These are phyloP conservation scores for Ophthalmolycus amberensis DNA, from an alignment of 2,113 vertebrate genomes.

Conservation along the genomic window DNA sequence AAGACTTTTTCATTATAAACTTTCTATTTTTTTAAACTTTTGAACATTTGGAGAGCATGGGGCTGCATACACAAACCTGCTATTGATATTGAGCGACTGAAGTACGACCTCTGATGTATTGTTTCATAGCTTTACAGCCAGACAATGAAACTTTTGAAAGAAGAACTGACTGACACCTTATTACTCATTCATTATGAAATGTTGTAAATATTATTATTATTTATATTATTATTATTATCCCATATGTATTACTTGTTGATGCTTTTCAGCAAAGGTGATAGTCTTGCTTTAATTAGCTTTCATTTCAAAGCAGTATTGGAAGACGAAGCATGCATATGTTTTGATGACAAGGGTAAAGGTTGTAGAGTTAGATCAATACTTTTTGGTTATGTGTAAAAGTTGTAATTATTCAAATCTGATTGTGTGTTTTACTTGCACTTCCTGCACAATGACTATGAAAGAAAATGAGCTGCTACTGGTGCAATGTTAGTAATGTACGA, in stretches of 20 bases:
- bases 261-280: background rate
- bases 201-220: background rate
- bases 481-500: background rate
- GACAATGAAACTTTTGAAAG: background rate
- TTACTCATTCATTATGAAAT: conserved; percentile 1
- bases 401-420: background rate
- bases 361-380: background rate
- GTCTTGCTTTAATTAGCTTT: background rate
- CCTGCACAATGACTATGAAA: background rate
- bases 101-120: background rate
- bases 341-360: background rate
- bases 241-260: background rate
- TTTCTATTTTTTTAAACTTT: background rate
- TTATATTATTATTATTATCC: background rate
- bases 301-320: background rate
- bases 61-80: background rate
- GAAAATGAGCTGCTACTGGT: background rate
- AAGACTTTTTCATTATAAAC: background rate
- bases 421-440: background rate
- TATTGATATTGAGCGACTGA: conserved; percentile 9
- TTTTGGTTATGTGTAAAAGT: background rate
- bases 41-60: background rate
- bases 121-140: background rate
- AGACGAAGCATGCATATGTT: background rate
- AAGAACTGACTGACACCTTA: background rate